phyloP scores from a whole-genome alignment of 2,888 invertebrate species.

The Orthonevra nobilis region DNA sequence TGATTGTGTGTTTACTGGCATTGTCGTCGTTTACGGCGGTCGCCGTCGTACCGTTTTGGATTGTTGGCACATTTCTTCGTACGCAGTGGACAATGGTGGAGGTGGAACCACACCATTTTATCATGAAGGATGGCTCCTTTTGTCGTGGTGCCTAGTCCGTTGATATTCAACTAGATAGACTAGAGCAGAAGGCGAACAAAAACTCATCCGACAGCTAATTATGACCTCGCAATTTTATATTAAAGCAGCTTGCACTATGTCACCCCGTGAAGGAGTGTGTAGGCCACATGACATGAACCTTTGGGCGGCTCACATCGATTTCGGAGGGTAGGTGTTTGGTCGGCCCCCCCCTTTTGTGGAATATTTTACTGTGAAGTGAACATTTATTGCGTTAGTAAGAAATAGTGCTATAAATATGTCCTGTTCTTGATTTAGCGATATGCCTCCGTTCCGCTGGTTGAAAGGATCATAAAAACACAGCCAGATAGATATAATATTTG shows the following conservation, averaged over 20 bases:
- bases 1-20: background rate
- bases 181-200: constrained; percentile 65
- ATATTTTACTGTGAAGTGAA: constrained; percentile 74
- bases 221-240: constrained; percentile 78
- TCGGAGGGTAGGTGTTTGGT: constrained; percentile 62
- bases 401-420: constrained; percentile 80
- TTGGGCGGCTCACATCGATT: constrained; percentile 57
- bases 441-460: constrained; percentile 63
- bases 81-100: constrained; percentile 43
- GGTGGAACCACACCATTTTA: constrained; percentile 50
- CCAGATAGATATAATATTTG: constrained; percentile 71
- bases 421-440: constrained; percentile 77
- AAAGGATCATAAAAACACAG: constrained; percentile 70
- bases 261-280: constrained; percentile 3
- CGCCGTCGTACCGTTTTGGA: constrained; percentile 39
- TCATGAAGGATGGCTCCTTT: constrained; percentile 69
- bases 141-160: constrained; percentile 27
- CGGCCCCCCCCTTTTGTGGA: constrained; percentile 17
- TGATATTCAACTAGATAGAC: too few relatives aligned
- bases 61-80: constrained; percentile 54
- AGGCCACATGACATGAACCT: constrained; percentile 1
- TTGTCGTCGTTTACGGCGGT: constrained; percentile 12
- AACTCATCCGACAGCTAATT: constrained; percentile 77
- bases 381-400: constrained; percentile 78
- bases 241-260: constrained; percentile 62